These are phyloP conservation scores for Paramormyrops hopkinsi DNA, from an alignment of 2,797 vertebrate genomes.

Conservation along the genomic window DNA sequence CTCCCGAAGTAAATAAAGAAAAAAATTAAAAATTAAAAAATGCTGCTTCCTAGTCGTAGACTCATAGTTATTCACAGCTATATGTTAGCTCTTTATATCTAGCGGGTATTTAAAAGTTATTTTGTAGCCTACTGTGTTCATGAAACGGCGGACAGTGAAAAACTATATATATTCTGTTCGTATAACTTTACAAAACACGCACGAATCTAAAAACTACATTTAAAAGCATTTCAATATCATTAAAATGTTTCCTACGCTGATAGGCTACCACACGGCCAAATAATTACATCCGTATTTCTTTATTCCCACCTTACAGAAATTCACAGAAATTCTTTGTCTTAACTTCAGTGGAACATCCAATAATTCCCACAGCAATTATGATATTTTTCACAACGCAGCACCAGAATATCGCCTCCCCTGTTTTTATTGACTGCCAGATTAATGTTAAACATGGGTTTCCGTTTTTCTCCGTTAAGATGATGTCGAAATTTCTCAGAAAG, in stretches of 20 bases:
- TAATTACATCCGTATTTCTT: neutral
- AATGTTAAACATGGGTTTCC: neutral
- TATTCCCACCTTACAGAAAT: slow-evolving; percentile 17
- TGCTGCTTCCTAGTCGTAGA: neutral
- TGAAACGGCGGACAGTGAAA: neutral
- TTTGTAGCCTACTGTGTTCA: neutral
- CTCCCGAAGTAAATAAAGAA: neutral
- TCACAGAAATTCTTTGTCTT: slow-evolving; percentile 22
- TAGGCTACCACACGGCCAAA: neutral
- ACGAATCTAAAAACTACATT: neutral
- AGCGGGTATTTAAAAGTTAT: neutral
- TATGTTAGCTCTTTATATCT: neutral
- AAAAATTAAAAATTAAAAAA: neutral
- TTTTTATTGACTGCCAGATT: neutral
- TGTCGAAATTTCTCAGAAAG: neutral
- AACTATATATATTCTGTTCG: neutral
- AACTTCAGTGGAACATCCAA: neutral
- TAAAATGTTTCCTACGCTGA: neutral
- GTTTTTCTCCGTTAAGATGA: neutral
- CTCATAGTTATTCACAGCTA: neutral
- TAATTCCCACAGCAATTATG: neutral
- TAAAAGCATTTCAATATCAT: neutral
- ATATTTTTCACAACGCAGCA: neutral
- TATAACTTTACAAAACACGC: neutral
- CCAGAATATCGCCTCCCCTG: neutral